Percentiles rank a stretch among this genome's conserved stretches.
phyloP scores from a whole-genome alignment of 2,888 invertebrate genomes.

The Cryptus viduatorius region DNA sequence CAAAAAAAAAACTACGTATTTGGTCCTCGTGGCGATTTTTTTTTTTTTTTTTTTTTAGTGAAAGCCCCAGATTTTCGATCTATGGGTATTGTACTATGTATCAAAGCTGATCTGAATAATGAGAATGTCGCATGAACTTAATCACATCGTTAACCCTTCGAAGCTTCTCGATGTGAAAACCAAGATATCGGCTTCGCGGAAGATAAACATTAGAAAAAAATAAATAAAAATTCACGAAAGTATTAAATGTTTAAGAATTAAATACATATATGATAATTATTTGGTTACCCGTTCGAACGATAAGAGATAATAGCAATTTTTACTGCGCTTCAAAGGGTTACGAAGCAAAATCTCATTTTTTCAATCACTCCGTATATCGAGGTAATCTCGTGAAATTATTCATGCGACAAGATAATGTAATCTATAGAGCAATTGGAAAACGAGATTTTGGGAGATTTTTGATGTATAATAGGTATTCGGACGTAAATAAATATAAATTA shows the following conservation, averaged over 20 bases:
- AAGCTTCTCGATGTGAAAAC: conserved; percentile 8
- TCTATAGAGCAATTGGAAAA: not conserved
- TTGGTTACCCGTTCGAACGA: not conserved
- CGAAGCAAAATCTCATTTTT: not conserved
- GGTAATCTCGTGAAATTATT: not conserved
- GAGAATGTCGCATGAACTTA: conserved; percentile 14
- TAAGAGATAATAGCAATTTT: not conserved
- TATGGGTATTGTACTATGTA: not conserved
- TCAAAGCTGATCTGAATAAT: conserved; percentile 32
- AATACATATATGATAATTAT: not conserved
- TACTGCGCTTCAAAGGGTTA: not conserved
- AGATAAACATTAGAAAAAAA: not conserved
- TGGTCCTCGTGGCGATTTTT: conserved; percentile 28
- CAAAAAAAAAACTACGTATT: not conserved
- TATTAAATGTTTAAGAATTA: not conserved
- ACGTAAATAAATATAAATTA: conserved; percentile 8
- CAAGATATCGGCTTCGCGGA: not conserved
- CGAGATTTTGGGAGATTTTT: not conserved
- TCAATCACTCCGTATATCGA: not conserved
- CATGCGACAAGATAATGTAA: not conserved
- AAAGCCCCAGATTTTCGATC: not conserved
- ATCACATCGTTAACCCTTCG: not conserved
- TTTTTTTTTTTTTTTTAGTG: conserved; percentile 11
- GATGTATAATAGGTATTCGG: not conserved
- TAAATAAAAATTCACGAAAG: not conserved